phyloP scores from a whole-genome alignment of 1,140 invertebrate genomes.

The Zaprionus ornatus region DNA sequence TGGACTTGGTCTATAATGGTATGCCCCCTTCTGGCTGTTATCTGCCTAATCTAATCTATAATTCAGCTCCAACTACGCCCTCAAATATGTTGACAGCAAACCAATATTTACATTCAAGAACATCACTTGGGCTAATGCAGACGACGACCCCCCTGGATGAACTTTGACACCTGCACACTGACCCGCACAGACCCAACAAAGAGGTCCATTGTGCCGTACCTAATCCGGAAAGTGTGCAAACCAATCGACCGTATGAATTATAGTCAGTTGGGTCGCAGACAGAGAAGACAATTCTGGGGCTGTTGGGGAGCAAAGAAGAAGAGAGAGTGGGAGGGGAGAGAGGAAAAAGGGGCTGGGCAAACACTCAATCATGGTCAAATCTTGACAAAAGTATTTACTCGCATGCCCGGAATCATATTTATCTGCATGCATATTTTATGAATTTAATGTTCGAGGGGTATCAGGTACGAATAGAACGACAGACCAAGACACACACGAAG shows the following conservation, averaged over 20 bases:
- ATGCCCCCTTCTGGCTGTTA: too few species aligned
- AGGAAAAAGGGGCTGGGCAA: slow-evolving; percentile 20
- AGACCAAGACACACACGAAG: slow-evolving; percentile 31
- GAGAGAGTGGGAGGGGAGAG: not conserved
- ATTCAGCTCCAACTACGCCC: not conserved
- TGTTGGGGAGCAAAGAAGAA: slow-evolving; percentile 2
- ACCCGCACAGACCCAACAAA: slow-evolving; percentile 23
- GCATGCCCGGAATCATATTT: slow-evolving; percentile 74
- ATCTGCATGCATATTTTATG: slow-evolving; percentile 79
- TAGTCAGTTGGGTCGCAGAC: slow-evolving; percentile 48
- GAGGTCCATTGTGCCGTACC: slow-evolving; percentile 21
- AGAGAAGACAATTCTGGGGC: not conserved
- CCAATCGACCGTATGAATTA: slow-evolving; percentile 78
- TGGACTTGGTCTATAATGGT: too few species aligned
- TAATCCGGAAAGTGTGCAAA: slow-evolving; percentile 50
- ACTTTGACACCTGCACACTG: slow-evolving; percentile 44
- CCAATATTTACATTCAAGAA: slow-evolving; percentile 21
- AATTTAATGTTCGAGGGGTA: slow-evolving; percentile 63
- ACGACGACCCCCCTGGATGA: not conserved
- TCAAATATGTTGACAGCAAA: slow-evolving; percentile 18
- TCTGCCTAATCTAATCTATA: not conserved
- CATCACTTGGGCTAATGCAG: not conserved
- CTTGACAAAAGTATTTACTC: slow-evolving; percentile 75
- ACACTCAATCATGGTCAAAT: slow-evolving; percentile 77
- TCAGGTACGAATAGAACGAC: slow-evolving; percentile 41